Evolutionary conservation across 1,140 invertebrate species (phyloP), one percentile per base, ranked within the genome.

Genomic region (Pemphigus obesinymphae): DNA sequence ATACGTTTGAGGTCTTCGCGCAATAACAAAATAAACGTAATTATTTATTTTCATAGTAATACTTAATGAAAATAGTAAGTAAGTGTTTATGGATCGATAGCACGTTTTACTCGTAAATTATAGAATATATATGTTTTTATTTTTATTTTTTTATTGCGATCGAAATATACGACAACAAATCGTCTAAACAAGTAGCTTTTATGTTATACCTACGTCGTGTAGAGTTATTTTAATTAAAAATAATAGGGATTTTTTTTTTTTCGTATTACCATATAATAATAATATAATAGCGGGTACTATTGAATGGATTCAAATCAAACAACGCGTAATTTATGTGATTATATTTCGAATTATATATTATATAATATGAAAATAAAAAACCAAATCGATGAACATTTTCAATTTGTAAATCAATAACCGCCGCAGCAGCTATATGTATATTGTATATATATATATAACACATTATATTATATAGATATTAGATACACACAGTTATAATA

Each of bases 191-290:
- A 40, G n/a, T 37, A 23, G 20, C 6, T 66, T 66, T 66, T 3
- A 48, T 48, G 11, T 7, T 48, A 48, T 20, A 20, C 5, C 1
- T 5, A 20, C 10, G 20, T 17, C 29, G 17, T 63, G 58, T 37
- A 31, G n/a, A n/a, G 61, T 37, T 66, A 66, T 66, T 66, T 66
- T 34, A 66, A 66, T 66, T 66, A 66, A 66, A 66, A 66, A 66
- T 5, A 40, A 40, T n/a, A n/a, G n/a, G n/a, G n/a, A n/a, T n/a
- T n/a, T n/a, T n/a, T n/a, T n/a, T n/a, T n/a, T n/a, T n/a, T n/a
- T 17, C 13, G 13, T 29, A 61, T 31, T 61, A 17, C 26, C 13
- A 10, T 17, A 55, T 55, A 55, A 10, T 61, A 15, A 34, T 63
- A 34, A 34, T 63, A 34, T 63, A 3, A 26, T 58, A n/a, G 15